Percentiles rank a stretch among this genome's conserved stretches.
Evolutionary conservation across 2,797 vertebrate species (phyloP).

Genomic region (Sebastes variabilis): DNA sequence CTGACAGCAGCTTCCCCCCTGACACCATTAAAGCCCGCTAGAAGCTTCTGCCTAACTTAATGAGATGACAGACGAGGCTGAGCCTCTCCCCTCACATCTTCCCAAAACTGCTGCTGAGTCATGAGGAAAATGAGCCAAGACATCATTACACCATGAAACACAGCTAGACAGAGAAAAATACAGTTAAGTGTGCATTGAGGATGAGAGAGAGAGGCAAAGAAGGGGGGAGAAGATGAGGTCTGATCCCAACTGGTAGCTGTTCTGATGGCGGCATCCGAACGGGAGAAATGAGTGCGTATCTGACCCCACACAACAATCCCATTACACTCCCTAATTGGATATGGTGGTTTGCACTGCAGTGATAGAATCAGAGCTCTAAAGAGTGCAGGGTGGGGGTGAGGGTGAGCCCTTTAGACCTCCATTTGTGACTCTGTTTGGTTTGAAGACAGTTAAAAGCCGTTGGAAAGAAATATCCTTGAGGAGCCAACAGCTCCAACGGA

Average conservation of each 20-base stretch:
- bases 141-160: slow-evolving; percentile 58
- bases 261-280: slow-evolving; percentile 9
- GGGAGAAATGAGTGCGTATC: slow-evolving; percentile 47
- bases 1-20: slow-evolving; percentile 16
- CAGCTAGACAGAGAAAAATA: slow-evolving; percentile 29
- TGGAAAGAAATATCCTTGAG: slow-evolving; percentile 30
- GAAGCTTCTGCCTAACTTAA: slow-evolving; percentile 39
- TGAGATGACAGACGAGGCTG: slow-evolving; percentile 43
- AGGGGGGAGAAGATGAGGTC: not conserved
- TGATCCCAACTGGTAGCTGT: slow-evolving; percentile 22
- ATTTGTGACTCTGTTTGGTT: slow-evolving; percentile 37
- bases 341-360: slow-evolving; percentile 47
- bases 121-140: slow-evolving; percentile 47
- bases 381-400: not conserved
- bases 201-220: not conserved
- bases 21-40: slow-evolving; percentile 32
- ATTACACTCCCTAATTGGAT: slow-evolving; percentile 69
- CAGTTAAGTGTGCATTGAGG: not conserved
- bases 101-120: slow-evolving; percentile 60
- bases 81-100: slow-evolving; percentile 35
- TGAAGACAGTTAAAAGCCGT: slow-evolving; percentile 16
- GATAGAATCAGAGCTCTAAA: slow-evolving; percentile 64
- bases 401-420: slow-evolving; percentile 22
- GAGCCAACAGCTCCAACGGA: slow-evolving; percentile 16
- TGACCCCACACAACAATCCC: slow-evolving; percentile 55